Percentiles rank a stretch among this genome's conserved stretches.
phyloP scores from a whole-genome alignment of 2,113 vertebrate genomes.

The Gymnarchus niloticus region DNA sequence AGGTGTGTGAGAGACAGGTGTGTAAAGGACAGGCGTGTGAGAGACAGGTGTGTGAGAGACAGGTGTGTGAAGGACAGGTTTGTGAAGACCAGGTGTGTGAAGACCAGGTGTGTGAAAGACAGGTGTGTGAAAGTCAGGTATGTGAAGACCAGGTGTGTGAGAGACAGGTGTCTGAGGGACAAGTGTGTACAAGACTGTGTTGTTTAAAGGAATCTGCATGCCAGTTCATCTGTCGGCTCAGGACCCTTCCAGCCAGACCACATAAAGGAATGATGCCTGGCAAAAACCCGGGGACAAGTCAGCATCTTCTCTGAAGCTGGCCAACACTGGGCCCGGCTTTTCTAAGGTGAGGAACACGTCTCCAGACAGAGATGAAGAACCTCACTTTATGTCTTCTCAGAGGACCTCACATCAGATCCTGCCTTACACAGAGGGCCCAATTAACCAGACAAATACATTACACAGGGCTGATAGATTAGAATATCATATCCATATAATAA shows the following conservation, averaged over 20 bases:
- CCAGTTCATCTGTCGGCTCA: too few relatives aligned
- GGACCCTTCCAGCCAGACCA: too few relatives aligned
- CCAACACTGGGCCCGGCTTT: not conserved
- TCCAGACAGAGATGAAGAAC: slow-evolving; percentile 44
- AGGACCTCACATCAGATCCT: slow-evolving; percentile 45
- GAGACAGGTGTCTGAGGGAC: too few relatives aligned
- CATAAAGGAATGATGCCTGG: not conserved
- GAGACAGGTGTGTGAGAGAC: not conserved
- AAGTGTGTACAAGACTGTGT: too few relatives aligned
- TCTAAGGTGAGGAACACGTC: not conserved
- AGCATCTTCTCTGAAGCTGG: not conserved
- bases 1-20: not conserved
- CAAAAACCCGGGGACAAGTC: not conserved
- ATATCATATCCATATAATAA: slow-evolving; percentile 99
- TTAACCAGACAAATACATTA: slow-evolving; percentile 99
- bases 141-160: too few relatives aligned
- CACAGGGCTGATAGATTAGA: slow-evolving; percentile 98
- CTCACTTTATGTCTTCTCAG: not conserved
- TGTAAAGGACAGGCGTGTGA: not conserved
- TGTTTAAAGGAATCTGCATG: too few relatives aligned
- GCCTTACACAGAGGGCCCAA: slow-evolving; percentile 82
- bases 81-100: too few relatives aligned
- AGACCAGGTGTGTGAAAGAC: too few relatives aligned
- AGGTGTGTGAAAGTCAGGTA: too few relatives aligned
- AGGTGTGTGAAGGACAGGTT: not conserved